Evolutionary conservation across 2,113 vertebrate genomes (phyloP), one percentile per base, ranked within the genome.

Genomic region (Nematolebias whitei): DNA sequence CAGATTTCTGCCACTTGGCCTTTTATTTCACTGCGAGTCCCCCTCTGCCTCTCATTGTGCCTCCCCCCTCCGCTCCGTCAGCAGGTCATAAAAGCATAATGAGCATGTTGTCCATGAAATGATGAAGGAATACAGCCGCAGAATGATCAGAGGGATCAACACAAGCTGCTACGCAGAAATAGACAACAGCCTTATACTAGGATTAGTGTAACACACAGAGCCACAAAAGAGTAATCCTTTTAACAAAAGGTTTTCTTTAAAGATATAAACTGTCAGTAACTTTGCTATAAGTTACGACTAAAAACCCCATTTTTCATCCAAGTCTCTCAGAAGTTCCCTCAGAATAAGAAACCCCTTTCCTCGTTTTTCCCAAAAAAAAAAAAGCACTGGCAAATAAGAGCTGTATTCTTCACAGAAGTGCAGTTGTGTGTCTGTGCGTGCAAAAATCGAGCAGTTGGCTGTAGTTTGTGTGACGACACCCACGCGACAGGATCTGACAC

Each of bases 41-140:
- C 24, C 51, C 47, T 57, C 63, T 2, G 58, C 72, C 57, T 57
- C 41, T 54, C 19, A 3, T 11, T 38, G 62, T 72, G 61, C 68
- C 51, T 70, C 72, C 74, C 26, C 62, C 63, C 59, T 23, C 29
- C 16, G 1, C 83, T 71, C 83, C 35, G 71, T 88, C 87, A 86
- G 82, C 74, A 84, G 60, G 73, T 85, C 78, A 82, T 79, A 73
- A 68, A 64, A 65, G 64, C 68, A 75, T 88, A 88, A 88, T 82
- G 82, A 85, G 76, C 76, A 76, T 70, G 65, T 85, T 84, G 80
- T 79, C 62, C 74, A 56, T 71, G 68, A 77, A 80, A 63, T 74
- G 14, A 35, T 35, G 32, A 65, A 20, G 16, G 44, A 77, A 73
- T 68, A 53, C 67, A 82, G 76, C 71, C 62, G 80, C 54, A 48